Evolutionary conservation across 2,888 invertebrate species (phyloP), one percentile per base, ranked within the genome.

Genomic region (Sussaba pulchella): DNA sequence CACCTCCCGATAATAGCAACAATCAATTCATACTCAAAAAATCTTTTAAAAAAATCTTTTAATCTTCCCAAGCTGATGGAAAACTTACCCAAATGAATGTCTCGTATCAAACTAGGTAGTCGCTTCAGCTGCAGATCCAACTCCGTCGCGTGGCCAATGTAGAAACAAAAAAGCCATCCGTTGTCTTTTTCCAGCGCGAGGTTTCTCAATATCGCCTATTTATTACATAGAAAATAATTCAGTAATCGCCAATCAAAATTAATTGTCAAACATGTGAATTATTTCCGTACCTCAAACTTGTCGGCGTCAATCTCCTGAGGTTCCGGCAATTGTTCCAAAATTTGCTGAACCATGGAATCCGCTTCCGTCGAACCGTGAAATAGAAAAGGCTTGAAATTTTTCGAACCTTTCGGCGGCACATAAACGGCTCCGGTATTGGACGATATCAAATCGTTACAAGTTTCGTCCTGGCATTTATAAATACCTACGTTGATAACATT

Each of bases 251-350:
- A 59, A 78, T 74, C 9, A n/a, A 57, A 36, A 63, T 39, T 9
- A 39, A 59, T 10, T 47, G n/a, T 17, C 10, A n/a, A 47, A 36
- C 50, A 24, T 45, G 1, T 47, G 0, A n/a, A 31, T 1, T 43
- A n/a, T n/a, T 45, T 6, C 63, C 45, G 12, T 91, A 96, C 96
- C 90, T 95, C 91, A 91, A 96, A 95, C 64, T 94, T 91, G 2
- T 93, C 88, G 82, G 93, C 92, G 88, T 94, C 94, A 83, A 96
- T 88, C 89, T 94, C 91, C 90, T 93, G 89, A 8, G 95, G 94
- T 85, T 94, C 94, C 2, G 96, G 96, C 31, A 96, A 91, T 78
- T 94, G 92, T 71, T 93, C 92, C 59, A 96, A 91, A 61, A 95
- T 93, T 84, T 93, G 92, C 79, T 93, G 93, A 6, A 94, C 92